Base-by-base conservation (phyloP, 1,140 invertebrate genomes). In the Drosophila santomea region DNA sequence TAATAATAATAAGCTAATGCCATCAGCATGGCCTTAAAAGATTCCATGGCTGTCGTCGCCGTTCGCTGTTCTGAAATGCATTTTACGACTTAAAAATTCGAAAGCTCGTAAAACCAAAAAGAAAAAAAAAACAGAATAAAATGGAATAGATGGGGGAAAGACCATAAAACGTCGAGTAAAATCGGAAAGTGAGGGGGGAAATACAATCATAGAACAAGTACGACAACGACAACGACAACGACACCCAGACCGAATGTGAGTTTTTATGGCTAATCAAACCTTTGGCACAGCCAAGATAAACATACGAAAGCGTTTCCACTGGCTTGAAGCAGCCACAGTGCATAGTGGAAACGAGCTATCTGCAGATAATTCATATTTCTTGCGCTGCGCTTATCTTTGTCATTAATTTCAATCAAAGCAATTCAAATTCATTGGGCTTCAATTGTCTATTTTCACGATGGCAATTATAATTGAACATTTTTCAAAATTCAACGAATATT, bases 211-310 rank as follows among this genome's bases (percentile, higher is more conserved):
- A 35, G 74, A 68, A 76, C 77, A 85, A 85, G 81, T 77, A 84
- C 75, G 44, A 45, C 57, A 17, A 17, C 17, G 44, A 45, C 57
- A 17, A 17, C 17, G 17, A 17, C 17, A 51, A 64, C 72, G 60
- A 76, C 80, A 55, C 62, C 75, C 59, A 79, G 75, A 66, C 59
- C 60, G 71, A 73, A 81, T 85, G 74, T 47, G 52, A 57, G 56
- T 83, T 86, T 86, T 86, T 88, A 88, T 88, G 78, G 62, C 83
- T 82, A 82, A 88, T 88, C 83, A 86, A 86, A 88, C 83, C 83
- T 88, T 86, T 85, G 83, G 83, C 81, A 85, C 73, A 85, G 73
- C 60, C 61, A 84, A 51, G 56, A 67, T 41, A 66, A 64, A 63
- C 41, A 62, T 44, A 41, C 35, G 38, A 47, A 44, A 55, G 45